These are phyloP conservation scores for Coelinius sp. DNA, from an alignment of 2,888 invertebrate species.

Conservation along the genomic window DNA sequence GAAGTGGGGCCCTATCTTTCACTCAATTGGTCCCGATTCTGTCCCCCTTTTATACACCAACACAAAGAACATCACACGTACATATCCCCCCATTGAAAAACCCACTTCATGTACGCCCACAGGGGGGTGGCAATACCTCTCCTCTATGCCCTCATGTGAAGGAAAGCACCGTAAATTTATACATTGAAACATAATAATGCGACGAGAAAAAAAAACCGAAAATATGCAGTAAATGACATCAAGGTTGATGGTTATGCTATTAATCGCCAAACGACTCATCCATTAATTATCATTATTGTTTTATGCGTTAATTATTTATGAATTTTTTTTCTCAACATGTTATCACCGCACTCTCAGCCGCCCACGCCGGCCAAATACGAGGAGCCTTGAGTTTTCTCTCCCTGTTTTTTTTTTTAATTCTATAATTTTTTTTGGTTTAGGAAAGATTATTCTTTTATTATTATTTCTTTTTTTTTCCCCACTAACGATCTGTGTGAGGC, in stretches of 20 bases:
- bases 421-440: conserved; percentile 25
- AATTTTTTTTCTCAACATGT: conserved; percentile 53
- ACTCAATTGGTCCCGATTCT: conserved; percentile 39
- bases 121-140: conserved; percentile 30
- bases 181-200: conserved; percentile 7
- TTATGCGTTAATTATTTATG: conserved; percentile 63
- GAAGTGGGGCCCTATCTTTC: conserved; percentile 33
- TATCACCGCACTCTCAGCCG: conserved; percentile 61
- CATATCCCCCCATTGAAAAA: conserved; percentile 19
- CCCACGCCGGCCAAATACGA: conserved; percentile 45
- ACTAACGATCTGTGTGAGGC: conserved; percentile 41
- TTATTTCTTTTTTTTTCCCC: conserved; percentile 14
- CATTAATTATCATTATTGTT: conserved; percentile 56
- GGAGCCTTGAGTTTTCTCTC: conserved; percentile 24
- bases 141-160: not conserved
- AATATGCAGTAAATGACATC: not conserved
- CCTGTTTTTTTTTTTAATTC: conserved; percentile 21
- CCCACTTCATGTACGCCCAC: conserved; percentile 34
- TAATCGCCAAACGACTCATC: conserved; percentile 25
- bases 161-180: not conserved
- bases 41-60: conserved; percentile 27
- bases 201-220: conserved; percentile 24
- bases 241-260: not conserved
- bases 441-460: conserved; percentile 20
- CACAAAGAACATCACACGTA: conserved; percentile 3